These are phyloP conservation scores for Vespertilio murinus DNA, from an alignment of 2,797 vertebrate genomes.

Conservation along the genomic window DNA sequence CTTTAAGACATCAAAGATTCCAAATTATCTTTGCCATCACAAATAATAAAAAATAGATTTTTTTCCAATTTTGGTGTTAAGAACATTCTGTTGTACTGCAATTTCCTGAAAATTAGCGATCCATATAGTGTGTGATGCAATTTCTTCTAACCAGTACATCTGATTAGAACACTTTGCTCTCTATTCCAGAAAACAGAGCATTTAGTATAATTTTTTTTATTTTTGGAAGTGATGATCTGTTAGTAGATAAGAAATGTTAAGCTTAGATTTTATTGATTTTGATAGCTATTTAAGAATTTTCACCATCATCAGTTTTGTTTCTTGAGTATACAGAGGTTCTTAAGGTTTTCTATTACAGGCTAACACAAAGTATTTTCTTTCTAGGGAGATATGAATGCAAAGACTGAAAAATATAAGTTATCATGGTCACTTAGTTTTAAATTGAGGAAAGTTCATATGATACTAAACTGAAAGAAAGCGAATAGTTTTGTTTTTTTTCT, in stretches of 20 bases:
- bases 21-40: neutral
- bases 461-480: neutral
- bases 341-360: neutral
- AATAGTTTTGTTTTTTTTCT: neutral
- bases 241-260: neutral
- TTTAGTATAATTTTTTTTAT: neutral
- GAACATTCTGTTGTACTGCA: neutral
- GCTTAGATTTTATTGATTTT: conserved; percentile 1
- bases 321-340: neutral
- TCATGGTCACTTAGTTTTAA: neutral
- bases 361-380: neutral
- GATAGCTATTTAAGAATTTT: neutral
- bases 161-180: neutral
- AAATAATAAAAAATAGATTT: neutral
- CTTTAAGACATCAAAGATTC: neutral
- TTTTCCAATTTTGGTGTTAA: neutral
- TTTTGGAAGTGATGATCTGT: neutral
- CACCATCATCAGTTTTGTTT: neutral
- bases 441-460: neutral
- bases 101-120: neutral
- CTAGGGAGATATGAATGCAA: neutral
- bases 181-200: neutral
- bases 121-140: neutral
- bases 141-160: neutral
- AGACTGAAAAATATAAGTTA: neutral